Conservation (phyloP, 2,888 invertebrate genomes). For the Hydrotaea diabolus region DNA sequence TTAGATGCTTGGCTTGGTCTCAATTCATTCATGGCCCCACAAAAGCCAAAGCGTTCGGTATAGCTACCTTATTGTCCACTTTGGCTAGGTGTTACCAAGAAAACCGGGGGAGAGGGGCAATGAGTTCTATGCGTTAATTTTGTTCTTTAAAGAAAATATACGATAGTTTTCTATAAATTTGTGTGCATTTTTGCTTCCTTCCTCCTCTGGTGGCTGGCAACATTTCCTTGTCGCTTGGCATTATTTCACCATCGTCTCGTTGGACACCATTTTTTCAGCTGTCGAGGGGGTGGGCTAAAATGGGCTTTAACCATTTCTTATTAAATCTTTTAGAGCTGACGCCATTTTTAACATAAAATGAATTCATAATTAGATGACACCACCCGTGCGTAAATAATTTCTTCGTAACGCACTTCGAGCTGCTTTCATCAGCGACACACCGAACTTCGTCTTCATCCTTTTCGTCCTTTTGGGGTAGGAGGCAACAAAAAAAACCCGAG, state of each 20-base stretch:
- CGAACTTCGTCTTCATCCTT: slow-evolving; percentile 18
- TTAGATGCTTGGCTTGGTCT: neutral
- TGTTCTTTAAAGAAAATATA: slow-evolving; percentile 22
- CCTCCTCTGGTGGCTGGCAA: neutral
- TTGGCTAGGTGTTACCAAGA: neutral
- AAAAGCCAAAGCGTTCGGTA: neutral
- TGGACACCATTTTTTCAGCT: slow-evolving; percentile 51
- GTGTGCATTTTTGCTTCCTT: neutral
- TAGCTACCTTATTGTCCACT: slow-evolving; percentile 6
- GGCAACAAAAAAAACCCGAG: neutral
- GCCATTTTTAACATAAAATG: slow-evolving; percentile 72
- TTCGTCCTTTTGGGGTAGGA: neutral
- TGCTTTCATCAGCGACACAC: slow-evolving; percentile 7
- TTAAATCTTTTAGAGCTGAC: slow-evolving; percentile 58
- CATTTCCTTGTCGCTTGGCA: slow-evolving; percentile 25
- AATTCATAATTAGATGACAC: slow-evolving; percentile 81
- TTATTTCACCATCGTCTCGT: slow-evolving; percentile 44
- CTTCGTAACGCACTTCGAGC: slow-evolving; percentile 69
- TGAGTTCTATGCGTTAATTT: slow-evolving; percentile 25
- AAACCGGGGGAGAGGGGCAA: neutral
- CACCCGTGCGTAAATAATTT: slow-evolving; percentile 81
- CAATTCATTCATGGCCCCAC: neutral
- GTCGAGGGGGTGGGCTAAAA: neutral
- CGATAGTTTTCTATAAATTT: slow-evolving; percentile 33
- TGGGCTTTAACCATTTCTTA: slow-evolving; percentile 39